Evolutionary conservation across 2,797 vertebrate species (phyloP).

Genomic region (Hemitrygon akajei): DNA sequence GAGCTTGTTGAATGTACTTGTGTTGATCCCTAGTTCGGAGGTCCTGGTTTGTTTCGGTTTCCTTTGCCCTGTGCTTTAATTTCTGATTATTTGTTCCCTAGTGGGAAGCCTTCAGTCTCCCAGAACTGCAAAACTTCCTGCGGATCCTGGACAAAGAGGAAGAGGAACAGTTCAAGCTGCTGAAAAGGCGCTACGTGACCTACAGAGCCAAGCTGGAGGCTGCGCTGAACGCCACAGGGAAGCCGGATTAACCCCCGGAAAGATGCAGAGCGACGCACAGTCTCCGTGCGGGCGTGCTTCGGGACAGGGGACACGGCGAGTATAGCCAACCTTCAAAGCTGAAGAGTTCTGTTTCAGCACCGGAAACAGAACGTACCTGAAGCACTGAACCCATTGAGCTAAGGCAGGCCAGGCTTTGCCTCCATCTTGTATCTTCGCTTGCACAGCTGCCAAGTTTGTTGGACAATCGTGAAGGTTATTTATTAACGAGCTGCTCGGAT

Average conservation of each 20-base stretch:
- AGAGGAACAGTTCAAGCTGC: constrained; percentile 68
- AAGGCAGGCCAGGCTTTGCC: background rate
- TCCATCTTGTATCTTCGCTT: background rate
- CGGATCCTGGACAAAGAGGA: constrained; percentile 92
- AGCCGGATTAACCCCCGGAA: constrained; percentile 52
- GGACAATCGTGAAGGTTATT: constrained; percentile 20
- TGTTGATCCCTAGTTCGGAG: background rate
- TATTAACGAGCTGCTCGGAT: background rate
- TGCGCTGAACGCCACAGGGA: constrained; percentile 63
- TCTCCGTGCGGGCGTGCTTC: constrained; percentile 42
- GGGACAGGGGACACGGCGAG: background rate
- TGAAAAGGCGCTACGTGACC: constrained; percentile 68
- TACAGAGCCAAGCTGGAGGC: constrained; percentile 82
- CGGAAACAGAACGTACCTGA: background rate
- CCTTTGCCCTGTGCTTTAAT: no score
- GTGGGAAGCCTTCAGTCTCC: constrained; percentile 97
- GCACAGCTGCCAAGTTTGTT: background rate
- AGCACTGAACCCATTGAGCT: background rate
- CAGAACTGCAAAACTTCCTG: constrained; percentile 89
- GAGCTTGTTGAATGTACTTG: background rate
- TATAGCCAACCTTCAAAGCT: background rate
- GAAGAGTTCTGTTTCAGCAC: background rate
- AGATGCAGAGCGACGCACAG: constrained; percentile 39
- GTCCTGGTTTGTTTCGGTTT: background rate
- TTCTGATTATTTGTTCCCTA: constrained; percentile 45